phyloP scores from a whole-genome alignment of 2,888 invertebrate species.

The Drosophila birchii region DNA sequence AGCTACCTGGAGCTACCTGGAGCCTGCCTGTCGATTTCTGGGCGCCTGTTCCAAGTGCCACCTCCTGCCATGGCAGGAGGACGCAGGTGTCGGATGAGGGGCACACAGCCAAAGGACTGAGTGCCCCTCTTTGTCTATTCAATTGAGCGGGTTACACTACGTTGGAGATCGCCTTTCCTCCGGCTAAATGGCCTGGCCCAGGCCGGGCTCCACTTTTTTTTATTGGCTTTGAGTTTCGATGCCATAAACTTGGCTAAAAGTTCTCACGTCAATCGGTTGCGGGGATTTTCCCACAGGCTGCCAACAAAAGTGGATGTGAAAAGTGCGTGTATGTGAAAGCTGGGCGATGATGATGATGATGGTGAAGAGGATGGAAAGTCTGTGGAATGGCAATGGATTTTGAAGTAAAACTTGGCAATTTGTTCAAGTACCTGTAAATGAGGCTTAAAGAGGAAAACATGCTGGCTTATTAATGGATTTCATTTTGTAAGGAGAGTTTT shows the following conservation, averaged over 20 bases:
- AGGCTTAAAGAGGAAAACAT: background rate
- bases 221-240: conserved; percentile 69
- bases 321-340: conserved; percentile 39
- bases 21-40: conserved; percentile 38
- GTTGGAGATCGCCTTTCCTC: conserved; percentile 30
- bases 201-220: conserved; percentile 50
- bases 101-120: conserved; percentile 19
- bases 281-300: conserved; percentile 18
- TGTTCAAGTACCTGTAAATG: conserved; percentile 1
- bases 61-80: conserved; percentile 26
- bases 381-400: conserved; percentile 8
- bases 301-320: conserved; percentile 28
- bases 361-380: background rate
- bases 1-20: background rate
- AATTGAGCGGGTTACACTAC: conserved; percentile 64
- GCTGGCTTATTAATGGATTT: background rate
- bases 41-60: conserved; percentile 42
- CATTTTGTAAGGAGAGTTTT: background rate
- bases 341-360: conserved; percentile 5
- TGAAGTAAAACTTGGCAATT: conserved; percentile 9
- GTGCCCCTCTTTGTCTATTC: conserved; percentile 64
- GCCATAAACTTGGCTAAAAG: conserved; percentile 68
- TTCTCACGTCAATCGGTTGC: conserved; percentile 52
- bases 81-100: background rate
- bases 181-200: conserved; percentile 53